phyloP scores from a whole-genome alignment of 2,113 vertebrate species.

The Cryptomyrus ogoouensis region DNA sequence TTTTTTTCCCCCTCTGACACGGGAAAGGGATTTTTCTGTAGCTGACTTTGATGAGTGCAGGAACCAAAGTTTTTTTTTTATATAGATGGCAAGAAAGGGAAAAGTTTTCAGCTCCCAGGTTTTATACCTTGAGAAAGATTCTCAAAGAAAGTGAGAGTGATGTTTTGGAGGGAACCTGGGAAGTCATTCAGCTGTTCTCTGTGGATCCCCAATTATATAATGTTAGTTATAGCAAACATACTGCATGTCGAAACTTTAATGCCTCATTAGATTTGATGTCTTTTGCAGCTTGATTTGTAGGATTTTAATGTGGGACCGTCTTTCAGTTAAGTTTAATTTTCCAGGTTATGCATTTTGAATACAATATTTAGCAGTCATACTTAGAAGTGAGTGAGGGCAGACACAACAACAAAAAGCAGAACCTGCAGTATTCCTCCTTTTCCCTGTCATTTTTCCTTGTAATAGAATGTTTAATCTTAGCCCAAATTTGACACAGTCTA shows the following conservation, averaged over 20 bases:
- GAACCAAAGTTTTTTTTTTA: constrained; percentile 2
- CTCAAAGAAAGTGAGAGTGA: background rate
- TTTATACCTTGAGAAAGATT: background rate
- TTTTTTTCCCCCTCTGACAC: background rate
- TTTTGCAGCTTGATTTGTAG: background rate
- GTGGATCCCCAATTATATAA: background rate
- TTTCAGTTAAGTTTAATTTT: constrained; percentile 3
- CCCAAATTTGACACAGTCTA: background rate
- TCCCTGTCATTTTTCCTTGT: background rate
- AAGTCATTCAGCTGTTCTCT: background rate
- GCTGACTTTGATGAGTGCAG: constrained; percentile 1
- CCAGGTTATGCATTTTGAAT: background rate
- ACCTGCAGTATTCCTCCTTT: background rate
- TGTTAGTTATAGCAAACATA: background rate
- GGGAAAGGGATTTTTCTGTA: background rate
- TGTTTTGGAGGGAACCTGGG: background rate
- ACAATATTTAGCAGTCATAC: background rate
- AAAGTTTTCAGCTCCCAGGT: background rate
- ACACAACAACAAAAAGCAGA: background rate
- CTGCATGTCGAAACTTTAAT: background rate
- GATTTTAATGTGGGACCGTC: background rate
- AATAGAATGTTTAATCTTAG: background rate
- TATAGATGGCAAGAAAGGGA: background rate
- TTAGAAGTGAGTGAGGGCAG: background rate
- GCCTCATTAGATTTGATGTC: background rate